These are phyloP conservation scores for Nannoperca australis DNA, from an alignment of 2,797 vertebrate species.

Conservation along the genomic window DNA sequence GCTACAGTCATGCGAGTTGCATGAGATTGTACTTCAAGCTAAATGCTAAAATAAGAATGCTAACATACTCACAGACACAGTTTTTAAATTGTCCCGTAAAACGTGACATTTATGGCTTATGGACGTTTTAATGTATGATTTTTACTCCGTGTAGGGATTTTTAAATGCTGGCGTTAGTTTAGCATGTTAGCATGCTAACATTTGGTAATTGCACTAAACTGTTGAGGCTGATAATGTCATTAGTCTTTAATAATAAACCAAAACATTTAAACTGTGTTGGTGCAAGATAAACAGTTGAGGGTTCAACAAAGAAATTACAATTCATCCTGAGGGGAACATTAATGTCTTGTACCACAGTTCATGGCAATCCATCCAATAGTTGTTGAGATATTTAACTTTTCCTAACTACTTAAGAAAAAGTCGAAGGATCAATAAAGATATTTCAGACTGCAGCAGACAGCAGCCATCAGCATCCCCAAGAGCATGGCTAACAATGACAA, in stretches of 20 bases:
- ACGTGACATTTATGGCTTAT: no score
- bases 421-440: not conserved
- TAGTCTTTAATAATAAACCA: not conserved
- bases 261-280: no score
- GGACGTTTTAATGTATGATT: no score
- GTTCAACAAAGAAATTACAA: not conserved
- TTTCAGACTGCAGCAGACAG: slow-evolving; percentile 4
- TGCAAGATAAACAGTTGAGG: not conserved
- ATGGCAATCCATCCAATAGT: not conserved
- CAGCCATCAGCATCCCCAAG: not conserved
- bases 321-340: no score
- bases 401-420: no score
- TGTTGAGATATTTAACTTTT: not conserved
- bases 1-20: no score
- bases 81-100: no score
- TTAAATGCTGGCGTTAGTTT: no score
- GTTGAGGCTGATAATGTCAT: not conserved
- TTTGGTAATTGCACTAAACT: not conserved
- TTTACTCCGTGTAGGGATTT: no score
- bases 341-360: not conserved
- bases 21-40: no score
- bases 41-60: not conserved
- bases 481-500: not conserved
- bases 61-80: not conserved
- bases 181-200: not conserved